Base-by-base conservation (phyloP, 2,113 vertebrate genomes). In the Dasyurus viverrinus region DNA sequence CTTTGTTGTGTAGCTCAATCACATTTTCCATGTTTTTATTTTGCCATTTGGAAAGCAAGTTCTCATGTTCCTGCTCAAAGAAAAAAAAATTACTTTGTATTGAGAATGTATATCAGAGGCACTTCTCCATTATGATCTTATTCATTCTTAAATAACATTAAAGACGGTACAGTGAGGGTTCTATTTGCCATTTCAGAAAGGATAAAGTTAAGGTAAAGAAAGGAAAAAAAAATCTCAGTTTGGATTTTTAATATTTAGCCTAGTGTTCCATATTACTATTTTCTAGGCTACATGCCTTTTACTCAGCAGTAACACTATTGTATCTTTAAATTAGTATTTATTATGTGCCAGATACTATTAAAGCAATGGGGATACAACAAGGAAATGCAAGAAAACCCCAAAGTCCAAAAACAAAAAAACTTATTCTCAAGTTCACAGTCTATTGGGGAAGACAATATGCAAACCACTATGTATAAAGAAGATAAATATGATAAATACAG, bases 1-100 rank as follows among this genome's bases (percentile, higher is more conserved):
- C 99, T 96, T 99, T 99, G 97, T 99, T 99, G 98, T 99, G 99
- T 97, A 99, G 94, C 97, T 99, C 99, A 7, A 99, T 99, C 92
- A 99, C 98, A 97, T 99, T 99, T 76, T 99, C 99, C 98, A 99
- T 97, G 8, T 98, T 97, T 95, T 98, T 99, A 94, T 96, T 99
- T 97, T 99, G 99, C 99, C 99, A 99, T 97, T 99, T 99, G 95
- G 98, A 99, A 96, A 99, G 98, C 96, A 99, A 98, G 95, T 98
- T 99, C 96, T 99, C 99, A 0, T 99, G 99, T 36, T 99, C 99
- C 99, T 99, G 98, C 91, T 90, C 27, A 93, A 93, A 95, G 95
- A 52, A 48, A 48, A 52, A 52, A 16, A 96, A 97, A 24, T 54
- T 11, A 47, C 92, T 94, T 94, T 36, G 54, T 96, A 11, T 89